A percentile compares a stretch with the other conserved stretches of the same genome.
These are phyloP conservation scores for Boulengeromyrus knoepffleri DNA, from an alignment of 2,113 vertebrate genomes.

Conservation along the genomic window DNA sequence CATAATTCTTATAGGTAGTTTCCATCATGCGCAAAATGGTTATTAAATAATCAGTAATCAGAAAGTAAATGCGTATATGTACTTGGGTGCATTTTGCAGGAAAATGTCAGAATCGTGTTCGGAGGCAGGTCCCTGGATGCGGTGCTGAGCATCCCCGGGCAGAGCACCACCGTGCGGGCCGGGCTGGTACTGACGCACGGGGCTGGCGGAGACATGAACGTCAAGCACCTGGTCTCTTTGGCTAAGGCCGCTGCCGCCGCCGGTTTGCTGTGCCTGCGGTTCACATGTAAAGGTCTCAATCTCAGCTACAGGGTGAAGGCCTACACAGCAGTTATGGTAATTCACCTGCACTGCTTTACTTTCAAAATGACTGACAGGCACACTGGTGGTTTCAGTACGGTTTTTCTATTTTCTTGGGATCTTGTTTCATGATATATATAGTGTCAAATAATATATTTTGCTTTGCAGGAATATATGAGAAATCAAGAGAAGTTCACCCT, in stretches of 20 bases:
- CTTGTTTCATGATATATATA: background rate
- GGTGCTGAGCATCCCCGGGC: conserved; percentile 62
- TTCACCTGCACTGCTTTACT: conserved; percentile 17
- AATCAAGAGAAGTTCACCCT: conserved; percentile 64
- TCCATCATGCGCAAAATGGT: background rate
- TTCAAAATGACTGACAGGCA: background rate
- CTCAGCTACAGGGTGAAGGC: conserved; percentile 73
- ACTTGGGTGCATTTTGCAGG: conserved; percentile 52
- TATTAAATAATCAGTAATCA: background rate
- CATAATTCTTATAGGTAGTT: background rate
- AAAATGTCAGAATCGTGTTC: conserved; percentile 75
- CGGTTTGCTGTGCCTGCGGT: conserved; percentile 75
- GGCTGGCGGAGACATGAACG: conserved; percentile 86
- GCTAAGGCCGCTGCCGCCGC: conserved; percentile 57
- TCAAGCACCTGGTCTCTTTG: conserved; percentile 71
- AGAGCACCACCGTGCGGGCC: conserved; percentile 35
- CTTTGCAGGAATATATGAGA: conserved; percentile 71
- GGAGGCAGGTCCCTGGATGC: conserved; percentile 71
- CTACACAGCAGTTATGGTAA: conserved; percentile 76
- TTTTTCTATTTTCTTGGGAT: background rate
- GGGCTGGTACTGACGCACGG: conserved; percentile 81
- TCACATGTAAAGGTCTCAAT: conserved; percentile 90
- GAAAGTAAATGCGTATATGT: background rate
- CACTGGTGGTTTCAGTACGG: background rate
- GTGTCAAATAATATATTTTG: conserved; percentile 8